phyloP scores from a whole-genome alignment of 2,797 vertebrate genomes.

The Potorous gilbertii region DNA sequence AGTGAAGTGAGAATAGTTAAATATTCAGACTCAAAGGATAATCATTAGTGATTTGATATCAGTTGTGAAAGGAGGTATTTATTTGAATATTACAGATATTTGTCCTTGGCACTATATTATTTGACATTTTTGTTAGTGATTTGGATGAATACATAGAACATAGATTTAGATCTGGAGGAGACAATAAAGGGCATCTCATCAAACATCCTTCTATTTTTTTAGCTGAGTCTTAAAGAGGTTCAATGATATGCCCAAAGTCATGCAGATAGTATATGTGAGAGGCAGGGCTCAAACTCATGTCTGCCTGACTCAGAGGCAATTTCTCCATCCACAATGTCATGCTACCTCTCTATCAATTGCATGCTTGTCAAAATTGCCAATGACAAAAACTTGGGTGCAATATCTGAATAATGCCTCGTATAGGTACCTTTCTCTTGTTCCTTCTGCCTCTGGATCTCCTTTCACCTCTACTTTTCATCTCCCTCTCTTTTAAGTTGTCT shows the following conservation, averaged over 20 bases:
- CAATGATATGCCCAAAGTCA: background rate
- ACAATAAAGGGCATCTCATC: background rate
- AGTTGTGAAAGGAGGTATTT: background rate
- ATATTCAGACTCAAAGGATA: background rate
- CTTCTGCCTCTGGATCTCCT: background rate
- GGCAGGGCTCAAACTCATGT: background rate
- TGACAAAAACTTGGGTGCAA: background rate
- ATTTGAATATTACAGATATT: background rate
- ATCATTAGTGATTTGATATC: background rate
- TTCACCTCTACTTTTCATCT: rapidly evolving
- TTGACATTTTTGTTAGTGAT: background rate
- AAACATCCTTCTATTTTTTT: background rate
- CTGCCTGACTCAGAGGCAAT: background rate
- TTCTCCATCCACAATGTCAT: background rate
- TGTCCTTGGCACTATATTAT: background rate
- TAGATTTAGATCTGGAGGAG: background rate
- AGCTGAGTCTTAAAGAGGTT: background rate
- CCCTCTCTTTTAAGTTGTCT: background rate
- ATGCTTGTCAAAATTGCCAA: background rate
- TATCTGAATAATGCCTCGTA: background rate
- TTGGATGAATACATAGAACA: background rate
- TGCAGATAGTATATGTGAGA: background rate
- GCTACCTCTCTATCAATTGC: background rate
- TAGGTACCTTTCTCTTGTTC: background rate
- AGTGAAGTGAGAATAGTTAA: background rate